A percentile compares a stretch with the other conserved stretches of the same genome.
Evolutionary conservation across 2,888 invertebrate species (phyloP).

Genomic region (Pilophorus perplexus): DNA sequence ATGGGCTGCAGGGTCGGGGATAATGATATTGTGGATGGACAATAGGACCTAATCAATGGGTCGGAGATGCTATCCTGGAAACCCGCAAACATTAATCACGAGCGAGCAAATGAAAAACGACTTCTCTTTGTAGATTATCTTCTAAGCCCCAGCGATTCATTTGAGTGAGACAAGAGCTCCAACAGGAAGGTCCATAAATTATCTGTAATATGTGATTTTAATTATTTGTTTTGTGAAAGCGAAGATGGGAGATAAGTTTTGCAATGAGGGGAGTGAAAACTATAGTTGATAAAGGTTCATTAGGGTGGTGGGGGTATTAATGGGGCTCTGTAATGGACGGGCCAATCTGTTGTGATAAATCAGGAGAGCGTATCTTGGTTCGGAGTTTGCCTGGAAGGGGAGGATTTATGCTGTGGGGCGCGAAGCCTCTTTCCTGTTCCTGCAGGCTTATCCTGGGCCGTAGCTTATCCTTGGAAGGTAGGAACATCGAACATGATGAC

Average conservation of each 20-base stretch:
- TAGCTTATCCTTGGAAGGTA: conserved; percentile 27
- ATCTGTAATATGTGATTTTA: conserved; percentile 22
- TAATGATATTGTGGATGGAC: conserved; percentile 38
- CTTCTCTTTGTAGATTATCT: conserved; percentile 40
- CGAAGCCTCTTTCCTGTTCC: conserved; percentile 22
- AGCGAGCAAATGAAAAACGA: conserved; percentile 37
- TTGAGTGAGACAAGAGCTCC: conserved; percentile 10
- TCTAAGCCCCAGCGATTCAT: conserved; percentile 14
- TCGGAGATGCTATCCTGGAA: conserved; percentile 30
- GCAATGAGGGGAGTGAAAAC: conserved; percentile 27
- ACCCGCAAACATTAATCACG: conserved; percentile 31
- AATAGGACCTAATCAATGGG: conserved; percentile 40
- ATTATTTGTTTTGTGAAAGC: conserved; percentile 31
- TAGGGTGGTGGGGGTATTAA: conserved; percentile 26
- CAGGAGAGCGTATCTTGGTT: conserved; percentile 27
- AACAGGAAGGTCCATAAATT: conserved; percentile 6
- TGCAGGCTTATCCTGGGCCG: conserved; percentile 16
- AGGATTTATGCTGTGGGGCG: conserved; percentile 17
- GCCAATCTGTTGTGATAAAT: conserved; percentile 34
- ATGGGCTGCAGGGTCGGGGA: not conserved
- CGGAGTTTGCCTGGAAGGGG: conserved; percentile 12
- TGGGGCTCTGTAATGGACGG: conserved; percentile 27
- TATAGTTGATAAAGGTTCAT: conserved; percentile 29
- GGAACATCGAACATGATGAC: conserved; percentile 17
- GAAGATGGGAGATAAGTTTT: conserved; percentile 25